These are phyloP conservation scores for Linyphia triangularis DNA, from an alignment of 2,888 invertebrate species.

Conservation along the genomic window DNA sequence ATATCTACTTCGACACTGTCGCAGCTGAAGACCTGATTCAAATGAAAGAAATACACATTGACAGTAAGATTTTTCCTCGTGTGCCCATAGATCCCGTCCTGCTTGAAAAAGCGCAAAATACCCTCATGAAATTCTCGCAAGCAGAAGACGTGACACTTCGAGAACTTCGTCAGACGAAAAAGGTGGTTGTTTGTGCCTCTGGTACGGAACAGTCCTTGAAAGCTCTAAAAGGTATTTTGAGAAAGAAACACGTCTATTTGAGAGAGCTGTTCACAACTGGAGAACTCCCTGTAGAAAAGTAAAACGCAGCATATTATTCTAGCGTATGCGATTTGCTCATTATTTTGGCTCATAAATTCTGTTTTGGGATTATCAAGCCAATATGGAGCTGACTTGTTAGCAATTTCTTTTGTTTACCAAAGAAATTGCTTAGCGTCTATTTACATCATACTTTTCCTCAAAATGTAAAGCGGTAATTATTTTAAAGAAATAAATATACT, in stretches of 20 bases:
- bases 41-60: constrained; percentile 56
- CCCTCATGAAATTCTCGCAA: constrained; percentile 11
- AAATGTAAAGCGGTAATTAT: too few relatives aligned
- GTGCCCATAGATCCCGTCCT: neutral
- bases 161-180: constrained; percentile 42
- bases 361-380: too few relatives aligned
- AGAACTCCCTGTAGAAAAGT: neutral
- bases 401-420: too few relatives aligned
- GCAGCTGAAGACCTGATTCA: neutral
- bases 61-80: constrained; percentile 27
- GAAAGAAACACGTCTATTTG: constrained; percentile 31
- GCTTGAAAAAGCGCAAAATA: neutral
- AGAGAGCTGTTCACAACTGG: constrained; percentile 11
- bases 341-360: too few relatives aligned
- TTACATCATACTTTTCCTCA: too few relatives aligned
- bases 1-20: constrained; percentile 27
- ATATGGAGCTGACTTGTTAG: too few relatives aligned
- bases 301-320: too few relatives aligned
- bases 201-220: constrained; percentile 45
- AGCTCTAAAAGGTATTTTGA: constrained; percentile 44
- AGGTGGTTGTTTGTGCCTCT: constrained; percentile 30
- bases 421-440: too few relatives aligned
- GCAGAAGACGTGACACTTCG: constrained; percentile 24
- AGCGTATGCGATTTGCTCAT: too few relatives aligned
- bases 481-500: too few relatives aligned